These are phyloP conservation scores for Dendroctonus valens DNA, from an alignment of 1,140 invertebrate genomes.

Conservation along the genomic window DNA sequence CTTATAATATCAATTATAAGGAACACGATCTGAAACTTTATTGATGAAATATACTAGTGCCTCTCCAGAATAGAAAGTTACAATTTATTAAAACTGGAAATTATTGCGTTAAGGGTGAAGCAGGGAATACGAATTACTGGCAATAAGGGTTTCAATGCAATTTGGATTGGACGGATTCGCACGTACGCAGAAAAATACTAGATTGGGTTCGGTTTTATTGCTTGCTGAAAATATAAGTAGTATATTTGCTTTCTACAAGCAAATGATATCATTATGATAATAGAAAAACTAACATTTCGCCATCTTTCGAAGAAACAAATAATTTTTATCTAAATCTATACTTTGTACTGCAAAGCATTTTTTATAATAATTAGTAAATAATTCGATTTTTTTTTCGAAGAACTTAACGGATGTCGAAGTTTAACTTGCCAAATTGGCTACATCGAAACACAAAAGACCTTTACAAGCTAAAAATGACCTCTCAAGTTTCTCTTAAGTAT, in stretches of 20 bases:
- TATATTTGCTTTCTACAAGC: not conserved
- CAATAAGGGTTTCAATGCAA: slow-evolving; percentile 3
- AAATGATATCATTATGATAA: not conserved
- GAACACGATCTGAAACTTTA: slow-evolving; percentile 39
- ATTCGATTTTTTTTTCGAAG: too few relatives aligned
- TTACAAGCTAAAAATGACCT: too few relatives aligned
- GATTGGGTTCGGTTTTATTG: slow-evolving; percentile 9
- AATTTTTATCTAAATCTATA: too few relatives aligned
- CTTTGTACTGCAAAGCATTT: too few relatives aligned
- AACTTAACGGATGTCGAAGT: too few relatives aligned
- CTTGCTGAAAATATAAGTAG: slow-evolving; percentile 3
- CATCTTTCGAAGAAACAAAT: too few relatives aligned
- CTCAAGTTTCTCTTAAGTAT: too few relatives aligned
- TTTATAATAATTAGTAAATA: too few relatives aligned
- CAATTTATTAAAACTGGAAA: slow-evolving; percentile 38
- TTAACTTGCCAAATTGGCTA: too few relatives aligned
- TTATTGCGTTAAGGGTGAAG: slow-evolving; percentile 28
- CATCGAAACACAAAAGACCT: too few relatives aligned
- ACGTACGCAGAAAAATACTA: slow-evolving; percentile 11
- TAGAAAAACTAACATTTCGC: not conserved
- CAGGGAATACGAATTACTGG: slow-evolving; percentile 29
- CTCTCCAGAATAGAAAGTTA: slow-evolving; percentile 41
- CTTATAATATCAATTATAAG: not conserved
- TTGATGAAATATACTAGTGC: slow-evolving; percentile 44
- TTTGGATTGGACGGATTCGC: not conserved